Evolutionary conservation across 2,797 vertebrate genomes (phyloP).

Genomic region (Trachurus trachurus): DNA sequence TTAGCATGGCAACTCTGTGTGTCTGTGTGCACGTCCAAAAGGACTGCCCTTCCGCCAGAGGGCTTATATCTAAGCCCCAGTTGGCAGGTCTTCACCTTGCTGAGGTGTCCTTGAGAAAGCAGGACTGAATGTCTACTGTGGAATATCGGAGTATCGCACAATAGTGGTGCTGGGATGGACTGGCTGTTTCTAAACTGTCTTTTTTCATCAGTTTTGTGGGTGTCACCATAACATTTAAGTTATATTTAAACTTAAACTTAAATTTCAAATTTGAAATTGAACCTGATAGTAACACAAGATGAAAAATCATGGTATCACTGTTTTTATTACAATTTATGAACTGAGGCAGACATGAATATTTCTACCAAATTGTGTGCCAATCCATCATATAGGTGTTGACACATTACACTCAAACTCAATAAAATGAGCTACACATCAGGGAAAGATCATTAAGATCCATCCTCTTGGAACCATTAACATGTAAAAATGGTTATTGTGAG

Average conservation of each 20-base stretch:
- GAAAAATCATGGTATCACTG: neutral
- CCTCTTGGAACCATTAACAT: neutral
- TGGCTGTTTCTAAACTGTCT: neutral
- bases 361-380: neutral
- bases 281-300: too few relatives aligned
- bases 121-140: conserved; percentile 2
- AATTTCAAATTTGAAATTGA: too few relatives aligned
- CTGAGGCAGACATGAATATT: neutral
- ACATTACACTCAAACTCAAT: neutral
- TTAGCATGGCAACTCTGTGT: conserved; percentile 58
- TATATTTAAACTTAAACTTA: too few relatives aligned
- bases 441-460: neutral
- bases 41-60: conserved; percentile 16
- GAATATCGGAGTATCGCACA: neutral
- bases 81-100: conserved; percentile 21
- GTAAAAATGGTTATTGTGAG: neutral
- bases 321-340: neutral
- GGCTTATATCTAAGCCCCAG: neutral
- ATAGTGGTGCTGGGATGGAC: neutral
- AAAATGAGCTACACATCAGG: neutral
- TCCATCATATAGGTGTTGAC: neutral
- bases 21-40: conserved; percentile 9
- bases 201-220: neutral
- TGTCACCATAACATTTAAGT: neutral
- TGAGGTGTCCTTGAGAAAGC: conserved; percentile 26